phyloP scores from a whole-genome alignment of 2,113 vertebrate genomes.

The Xenopus borealis region DNA sequence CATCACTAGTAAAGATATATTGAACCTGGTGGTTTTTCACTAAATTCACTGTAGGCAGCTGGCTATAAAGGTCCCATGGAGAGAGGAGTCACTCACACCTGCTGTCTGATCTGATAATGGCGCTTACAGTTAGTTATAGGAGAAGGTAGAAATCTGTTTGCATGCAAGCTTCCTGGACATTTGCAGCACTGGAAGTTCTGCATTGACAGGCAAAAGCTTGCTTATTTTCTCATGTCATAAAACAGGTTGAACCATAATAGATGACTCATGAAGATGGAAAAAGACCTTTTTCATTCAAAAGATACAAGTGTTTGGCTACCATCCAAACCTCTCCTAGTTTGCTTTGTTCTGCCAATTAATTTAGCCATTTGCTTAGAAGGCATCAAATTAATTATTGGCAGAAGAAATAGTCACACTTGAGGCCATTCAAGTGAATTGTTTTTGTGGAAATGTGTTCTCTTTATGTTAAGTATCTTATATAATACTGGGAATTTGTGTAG shows the following conservation, averaged over 20 bases:
- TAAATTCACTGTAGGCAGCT: constrained; percentile 44
- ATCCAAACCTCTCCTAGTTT: constrained; percentile 51
- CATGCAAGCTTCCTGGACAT: neutral
- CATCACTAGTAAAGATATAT: constrained; percentile 46
- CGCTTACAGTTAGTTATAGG: constrained; percentile 10
- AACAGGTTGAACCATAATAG: neutral
- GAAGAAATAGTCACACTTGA: constrained; percentile 13
- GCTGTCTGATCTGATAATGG: constrained; percentile 28
- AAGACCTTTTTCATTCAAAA: constrained; percentile 1
- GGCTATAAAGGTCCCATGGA: constrained; percentile 40
- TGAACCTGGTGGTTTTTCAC: constrained; percentile 51
- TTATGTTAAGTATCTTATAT: too few relatives aligned
- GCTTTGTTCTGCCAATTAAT: constrained; percentile 59
- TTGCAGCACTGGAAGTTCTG: neutral
- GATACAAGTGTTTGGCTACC: constrained; percentile 24
- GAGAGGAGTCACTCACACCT: constrained; percentile 40
- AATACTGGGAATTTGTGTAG: too few relatives aligned
- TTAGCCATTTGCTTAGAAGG: constrained; percentile 51
- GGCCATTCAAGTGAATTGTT: too few relatives aligned
- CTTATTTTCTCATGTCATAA: neutral
- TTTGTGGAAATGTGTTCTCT: too few relatives aligned
- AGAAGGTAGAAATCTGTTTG: neutral
- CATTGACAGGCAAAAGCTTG: neutral
- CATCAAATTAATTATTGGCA: constrained; percentile 50
- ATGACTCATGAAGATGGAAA: neutral